These are phyloP conservation scores for Hypotaenidia philippensis DNA, from an alignment of 2,797 vertebrate genomes.

Conservation along the genomic window DNA sequence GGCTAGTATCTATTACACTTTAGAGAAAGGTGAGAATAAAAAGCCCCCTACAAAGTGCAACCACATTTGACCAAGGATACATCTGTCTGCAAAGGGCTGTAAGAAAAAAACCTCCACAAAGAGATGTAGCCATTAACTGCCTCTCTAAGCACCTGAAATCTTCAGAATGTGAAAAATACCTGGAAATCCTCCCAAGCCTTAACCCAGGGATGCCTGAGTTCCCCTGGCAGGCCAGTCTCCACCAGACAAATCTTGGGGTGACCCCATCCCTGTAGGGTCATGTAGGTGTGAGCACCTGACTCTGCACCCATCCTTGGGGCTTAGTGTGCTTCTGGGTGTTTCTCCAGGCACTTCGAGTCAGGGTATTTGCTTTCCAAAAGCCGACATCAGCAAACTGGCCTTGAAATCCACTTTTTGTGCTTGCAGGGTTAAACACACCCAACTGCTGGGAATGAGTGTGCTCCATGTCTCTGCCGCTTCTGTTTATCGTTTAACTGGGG, in stretches of 20 bases:
- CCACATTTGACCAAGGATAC: not conserved
- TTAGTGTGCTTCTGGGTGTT: not conserved
- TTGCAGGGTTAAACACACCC: not conserved
- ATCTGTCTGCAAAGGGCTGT: not conserved
- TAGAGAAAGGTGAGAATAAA: not conserved
- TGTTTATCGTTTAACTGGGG: not conserved
- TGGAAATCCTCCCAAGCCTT: not conserved
- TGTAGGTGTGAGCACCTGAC: not conserved
- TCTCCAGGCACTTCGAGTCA: fast-evolving
- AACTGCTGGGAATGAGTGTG: not conserved
- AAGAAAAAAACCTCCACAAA: not conserved
- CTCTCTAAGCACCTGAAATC: not conserved
- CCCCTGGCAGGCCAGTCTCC: fast-evolving
- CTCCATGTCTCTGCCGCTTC: not conserved
- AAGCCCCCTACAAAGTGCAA: not conserved
- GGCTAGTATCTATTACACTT: not conserved
- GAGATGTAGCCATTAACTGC: not conserved
- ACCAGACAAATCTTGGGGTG: not conserved
- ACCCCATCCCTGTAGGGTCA: fast-evolving
- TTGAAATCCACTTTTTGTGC: not conserved
- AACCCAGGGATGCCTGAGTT: not conserved
- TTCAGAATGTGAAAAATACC: not conserved
- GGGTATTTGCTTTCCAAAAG: not conserved
- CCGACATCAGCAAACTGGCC: fast-evolving
- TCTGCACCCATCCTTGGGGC: not conserved